A percentile compares a stretch with the other conserved stretches of the same genome.
phyloP scores from a whole-genome alignment of 2,113 vertebrate species.

The Tetraodon nigroviridis region DNA sequence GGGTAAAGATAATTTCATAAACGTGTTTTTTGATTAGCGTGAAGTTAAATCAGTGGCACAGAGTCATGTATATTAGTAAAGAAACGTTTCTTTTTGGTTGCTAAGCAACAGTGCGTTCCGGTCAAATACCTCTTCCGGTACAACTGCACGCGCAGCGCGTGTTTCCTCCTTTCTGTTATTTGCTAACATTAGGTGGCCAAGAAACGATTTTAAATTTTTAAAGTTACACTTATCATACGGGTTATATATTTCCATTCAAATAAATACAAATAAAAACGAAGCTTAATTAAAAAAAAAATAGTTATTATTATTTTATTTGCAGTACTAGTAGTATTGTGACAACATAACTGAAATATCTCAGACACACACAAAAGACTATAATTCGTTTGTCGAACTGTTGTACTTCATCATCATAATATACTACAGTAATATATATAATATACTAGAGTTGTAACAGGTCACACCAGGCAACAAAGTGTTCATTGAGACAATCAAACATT shows the following conservation, averaged over 20 bases:
- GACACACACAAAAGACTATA: no score
- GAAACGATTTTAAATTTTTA: no score
- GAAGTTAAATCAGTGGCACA: background rate
- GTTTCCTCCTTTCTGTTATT: background rate
- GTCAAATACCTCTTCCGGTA: background rate
- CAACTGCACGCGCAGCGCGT: background rate
- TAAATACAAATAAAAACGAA: no score
- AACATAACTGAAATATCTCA: no score
- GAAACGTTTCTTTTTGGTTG: slow-evolving; percentile 43
- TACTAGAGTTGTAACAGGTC: background rate
- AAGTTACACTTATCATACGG: no score
- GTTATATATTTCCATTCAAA: no score
- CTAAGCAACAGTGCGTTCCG: slow-evolving; percentile 48
- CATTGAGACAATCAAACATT: slow-evolving; percentile 17
- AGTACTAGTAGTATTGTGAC: no score
- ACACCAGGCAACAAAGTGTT: slow-evolving; percentile 5
- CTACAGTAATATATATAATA: no score
- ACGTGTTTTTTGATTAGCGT: background rate
- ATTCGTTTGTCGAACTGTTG: no score
- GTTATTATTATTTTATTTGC: no score
- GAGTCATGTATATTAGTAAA: background rate
- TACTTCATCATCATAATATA: no score
- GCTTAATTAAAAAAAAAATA: no score
- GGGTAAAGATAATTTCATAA: background rate
- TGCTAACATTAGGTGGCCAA: background rate